Conservation (phyloP, 2,113 vertebrate genomes). For the Pseudorasbora parva region DNA sequence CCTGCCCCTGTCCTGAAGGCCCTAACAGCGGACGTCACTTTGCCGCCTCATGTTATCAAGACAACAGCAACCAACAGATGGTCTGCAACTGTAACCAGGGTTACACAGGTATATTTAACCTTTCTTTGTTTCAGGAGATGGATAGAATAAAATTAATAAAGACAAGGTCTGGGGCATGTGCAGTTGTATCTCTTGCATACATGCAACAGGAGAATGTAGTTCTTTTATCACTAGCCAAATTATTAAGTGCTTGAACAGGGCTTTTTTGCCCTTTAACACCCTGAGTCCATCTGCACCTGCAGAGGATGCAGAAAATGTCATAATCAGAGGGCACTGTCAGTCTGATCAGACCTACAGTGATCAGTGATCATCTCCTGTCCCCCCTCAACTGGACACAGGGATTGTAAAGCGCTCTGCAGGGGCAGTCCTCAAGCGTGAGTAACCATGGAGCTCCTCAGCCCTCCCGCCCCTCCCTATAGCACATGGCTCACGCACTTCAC, state of each 20-base stretch:
- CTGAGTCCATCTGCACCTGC: constrained; percentile 11
- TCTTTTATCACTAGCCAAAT: constrained; percentile 1
- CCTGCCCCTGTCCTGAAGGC: constrained; percentile 92
- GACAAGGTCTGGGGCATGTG: neutral
- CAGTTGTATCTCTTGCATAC: neutral
- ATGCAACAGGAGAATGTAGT: neutral
- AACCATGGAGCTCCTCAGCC: constrained; percentile 53
- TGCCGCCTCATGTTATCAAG: constrained; percentile 90
- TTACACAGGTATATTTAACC: constrained; percentile 83
- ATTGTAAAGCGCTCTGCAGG: constrained; percentile 80
- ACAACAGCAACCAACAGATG: constrained; percentile 84
- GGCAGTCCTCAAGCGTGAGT: constrained; percentile 80
- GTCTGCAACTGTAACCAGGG: constrained; percentile 91
- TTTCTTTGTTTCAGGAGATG: neutral
- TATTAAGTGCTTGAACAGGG: neutral
- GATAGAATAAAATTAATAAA: neutral
- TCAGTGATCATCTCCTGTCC: constrained; percentile 62
- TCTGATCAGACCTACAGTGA: constrained; percentile 48
- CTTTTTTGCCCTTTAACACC: neutral
- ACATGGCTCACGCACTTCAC: constrained; percentile 72
- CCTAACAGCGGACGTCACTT: constrained; percentile 86
- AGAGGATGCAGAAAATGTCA: constrained; percentile 1
- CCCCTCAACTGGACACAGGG: constrained; percentile 68
- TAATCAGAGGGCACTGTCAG: constrained; percentile 53
- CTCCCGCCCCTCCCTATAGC: constrained; percentile 47